A percentile compares a stretch with the other conserved stretches of the same genome.
Conservation (phyloP, 2,888 invertebrate genomes). For the Ctena decussata region DNA sequence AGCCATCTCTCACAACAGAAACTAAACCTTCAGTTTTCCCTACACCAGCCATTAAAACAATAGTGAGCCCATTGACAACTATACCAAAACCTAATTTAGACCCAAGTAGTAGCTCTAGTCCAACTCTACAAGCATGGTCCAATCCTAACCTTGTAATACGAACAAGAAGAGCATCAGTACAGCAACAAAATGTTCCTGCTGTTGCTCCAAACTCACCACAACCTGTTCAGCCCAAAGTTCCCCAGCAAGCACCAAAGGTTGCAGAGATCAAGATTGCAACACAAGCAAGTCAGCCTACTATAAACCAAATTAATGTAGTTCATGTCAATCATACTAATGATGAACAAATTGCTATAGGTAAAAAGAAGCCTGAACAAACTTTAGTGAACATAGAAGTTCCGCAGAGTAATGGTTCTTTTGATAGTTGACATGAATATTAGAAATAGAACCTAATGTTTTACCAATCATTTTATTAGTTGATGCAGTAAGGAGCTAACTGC, state of each 20-base stretch:
- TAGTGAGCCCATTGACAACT: neutral
- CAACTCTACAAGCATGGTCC: constrained; percentile 83
- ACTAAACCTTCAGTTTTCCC: neutral
- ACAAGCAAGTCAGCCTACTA: neutral
- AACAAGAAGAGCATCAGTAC: constrained; percentile 79
- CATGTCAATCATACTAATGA: neutral
- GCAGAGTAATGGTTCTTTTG: constrained; percentile 21
- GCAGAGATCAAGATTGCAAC: neutral
- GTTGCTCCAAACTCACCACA: neutral
- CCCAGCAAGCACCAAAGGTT: neutral
- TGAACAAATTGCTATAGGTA: neutral
- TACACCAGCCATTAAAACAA: neutral
- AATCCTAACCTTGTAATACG: constrained; percentile 87
- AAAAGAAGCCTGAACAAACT: neutral
- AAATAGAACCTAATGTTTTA: too few species aligned
- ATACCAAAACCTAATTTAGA: constrained; percentile 10
- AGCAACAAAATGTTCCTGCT: constrained; percentile 30
- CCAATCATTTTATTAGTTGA: too few species aligned
- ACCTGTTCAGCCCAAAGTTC: neutral
- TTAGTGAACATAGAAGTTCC: neutral
- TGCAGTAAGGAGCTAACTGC: too few species aligned
- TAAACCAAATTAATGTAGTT: constrained; percentile 1
- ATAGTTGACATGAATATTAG: constrained; percentile 6
- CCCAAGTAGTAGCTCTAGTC: neutral
- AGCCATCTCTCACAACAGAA: neutral